Base-by-base conservation (phyloP, 2,888 invertebrate species). In the Sepioteuthis lessoniana region DNA sequence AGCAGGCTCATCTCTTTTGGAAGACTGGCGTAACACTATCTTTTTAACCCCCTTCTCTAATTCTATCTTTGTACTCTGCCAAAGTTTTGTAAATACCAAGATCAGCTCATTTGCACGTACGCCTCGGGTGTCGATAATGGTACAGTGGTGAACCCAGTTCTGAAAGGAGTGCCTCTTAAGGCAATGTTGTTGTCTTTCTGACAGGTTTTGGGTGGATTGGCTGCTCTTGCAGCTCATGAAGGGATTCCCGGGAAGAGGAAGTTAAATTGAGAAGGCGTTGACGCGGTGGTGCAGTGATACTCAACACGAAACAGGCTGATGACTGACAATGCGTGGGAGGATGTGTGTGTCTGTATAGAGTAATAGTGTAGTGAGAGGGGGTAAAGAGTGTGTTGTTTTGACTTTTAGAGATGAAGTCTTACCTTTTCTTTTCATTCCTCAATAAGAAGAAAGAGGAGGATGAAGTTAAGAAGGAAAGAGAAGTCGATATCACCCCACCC, bases 221-320 rank as follows among this genome's bases (percentile, higher is more conserved):
- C 16, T 76, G 76, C 76, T 35, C n/a, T 76, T 76, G n/a, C n/a
- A 76, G 35, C 76, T 76, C 76, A 76, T 76, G n/a, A 76, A 76
- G 76, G n/a, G 76, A 76, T 76, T n/a, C 76, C 76, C 76, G 76
- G 76, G 76, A 76, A 76, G 76, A 76, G 76, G 76, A 76, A 76
- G 76, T 76, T 76, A 16, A 76, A 1, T 16, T 16, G n/a, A 76
- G 76, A 76, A 76, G 76, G 76, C 76, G n/a, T 76, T 76, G 76
- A 76, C 16, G n/a, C 76, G n/a, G n/a, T 35, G n/a, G 2, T 76
- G 76, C 76, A 76, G 76, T 76, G 76, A n/a, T n/a, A 76, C 76
- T 76, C n/a, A 10, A 76, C n/a, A n/a, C 76, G 76, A 76, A 76
- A 19, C 76, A 8, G 76, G n/a, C 35, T 35, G 76, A 76, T 35